These are phyloP conservation scores for Otolemur garnettii DNA, from an alignment of 2,113 vertebrate species.

Conservation along the genomic window DNA sequence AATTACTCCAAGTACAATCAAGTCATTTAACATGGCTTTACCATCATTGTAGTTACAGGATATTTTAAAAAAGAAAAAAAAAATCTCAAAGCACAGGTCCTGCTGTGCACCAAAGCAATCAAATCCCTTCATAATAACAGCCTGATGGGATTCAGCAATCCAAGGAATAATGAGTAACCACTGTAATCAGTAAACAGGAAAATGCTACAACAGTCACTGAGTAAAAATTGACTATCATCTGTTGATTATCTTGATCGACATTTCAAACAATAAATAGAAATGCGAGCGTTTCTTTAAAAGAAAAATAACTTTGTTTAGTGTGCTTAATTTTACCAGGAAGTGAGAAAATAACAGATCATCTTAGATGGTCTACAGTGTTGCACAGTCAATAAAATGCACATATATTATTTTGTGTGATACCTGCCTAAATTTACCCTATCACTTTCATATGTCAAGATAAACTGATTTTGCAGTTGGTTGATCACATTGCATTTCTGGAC, in stretches of 20 bases:
- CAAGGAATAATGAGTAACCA: slow-evolving; percentile 78
- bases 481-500: neutral
- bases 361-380: neutral
- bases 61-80: slow-evolving; percentile 68
- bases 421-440: neutral
- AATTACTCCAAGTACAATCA: slow-evolving; percentile 81
- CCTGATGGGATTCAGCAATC: slow-evolving; percentile 75
- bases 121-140: slow-evolving; percentile 81
- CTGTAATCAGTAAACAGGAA: slow-evolving; percentile 80
- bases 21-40: slow-evolving; percentile 79
- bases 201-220: slow-evolving; percentile 64
- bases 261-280: slow-evolving; percentile 87
- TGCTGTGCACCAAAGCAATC: slow-evolving; percentile 84
- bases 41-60: slow-evolving; percentile 74
- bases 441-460: neutral
- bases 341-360: slow-evolving; percentile 67
- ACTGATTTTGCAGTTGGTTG: slow-evolving; percentile 33
- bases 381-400: neutral
- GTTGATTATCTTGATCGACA: slow-evolving; percentile 68
- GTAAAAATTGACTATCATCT: slow-evolving; percentile 69
- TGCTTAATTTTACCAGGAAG: slow-evolving; percentile 75
- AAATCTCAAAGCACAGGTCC: slow-evolving; percentile 83
- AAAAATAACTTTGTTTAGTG: slow-evolving; percentile 48
- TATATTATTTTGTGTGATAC: neutral
- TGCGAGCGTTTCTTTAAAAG: slow-evolving; percentile 55